Conservation (phyloP, 2,797 vertebrate genomes). For the Scolopax rusticola region DNA sequence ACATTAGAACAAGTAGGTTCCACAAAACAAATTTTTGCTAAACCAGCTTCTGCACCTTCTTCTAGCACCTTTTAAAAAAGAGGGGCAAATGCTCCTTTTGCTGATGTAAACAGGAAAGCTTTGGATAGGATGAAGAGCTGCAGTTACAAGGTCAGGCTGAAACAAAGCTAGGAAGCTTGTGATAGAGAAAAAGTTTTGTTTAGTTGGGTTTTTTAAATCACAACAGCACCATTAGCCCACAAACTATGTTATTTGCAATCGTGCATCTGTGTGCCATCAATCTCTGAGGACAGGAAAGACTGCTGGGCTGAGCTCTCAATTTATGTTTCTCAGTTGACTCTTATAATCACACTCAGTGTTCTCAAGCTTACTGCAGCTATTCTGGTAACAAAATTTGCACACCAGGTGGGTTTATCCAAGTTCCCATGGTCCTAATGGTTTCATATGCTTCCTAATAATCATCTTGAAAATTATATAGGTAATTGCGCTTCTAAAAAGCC, state of each 20-base stretch:
- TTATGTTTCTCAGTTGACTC: slow-evolving; percentile 60
- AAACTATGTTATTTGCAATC: slow-evolving; percentile 18
- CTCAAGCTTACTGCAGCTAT: slow-evolving; percentile 1
- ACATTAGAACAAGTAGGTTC: neutral
- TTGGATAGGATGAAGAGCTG: neutral
- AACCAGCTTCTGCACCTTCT: neutral
- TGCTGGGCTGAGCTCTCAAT: slow-evolving; percentile 34
- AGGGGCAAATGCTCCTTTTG: neutral
- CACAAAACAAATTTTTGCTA: neutral
- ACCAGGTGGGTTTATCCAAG: slow-evolving; percentile 33
- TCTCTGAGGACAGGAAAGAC: slow-evolving; percentile 31
- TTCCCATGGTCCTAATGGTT: slow-evolving; percentile 37
- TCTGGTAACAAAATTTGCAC: slow-evolving; percentile 47
- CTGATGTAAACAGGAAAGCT: neutral
- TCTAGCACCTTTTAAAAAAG: neutral
- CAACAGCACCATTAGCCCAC: neutral
- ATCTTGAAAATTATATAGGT: slow-evolving; percentile 22
- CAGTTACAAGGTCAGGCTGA: neutral
- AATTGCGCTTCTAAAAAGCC: slow-evolving; percentile 21
- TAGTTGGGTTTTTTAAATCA: neutral
- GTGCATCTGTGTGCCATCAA: slow-evolving; percentile 36
- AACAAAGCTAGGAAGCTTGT: neutral
- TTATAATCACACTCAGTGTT: slow-evolving; percentile 23
- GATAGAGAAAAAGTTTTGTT: neutral
- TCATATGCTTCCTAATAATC: slow-evolving; percentile 12